Evolutionary conservation across 1,140 invertebrate genomes (phyloP).

Genomic region (Cataglyphis hispanica): DNA sequence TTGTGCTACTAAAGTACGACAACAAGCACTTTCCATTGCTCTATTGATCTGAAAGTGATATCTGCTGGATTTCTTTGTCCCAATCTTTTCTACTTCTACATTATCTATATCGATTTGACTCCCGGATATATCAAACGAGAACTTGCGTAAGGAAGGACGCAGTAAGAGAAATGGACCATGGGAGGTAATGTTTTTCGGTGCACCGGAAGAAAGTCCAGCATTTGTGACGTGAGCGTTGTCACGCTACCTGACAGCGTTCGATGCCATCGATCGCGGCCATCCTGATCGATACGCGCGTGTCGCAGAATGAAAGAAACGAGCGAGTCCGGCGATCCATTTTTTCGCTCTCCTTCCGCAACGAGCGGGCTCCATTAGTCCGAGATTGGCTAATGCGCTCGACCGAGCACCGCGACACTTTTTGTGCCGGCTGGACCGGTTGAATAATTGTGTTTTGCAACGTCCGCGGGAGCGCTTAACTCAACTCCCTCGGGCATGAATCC

Average conservation of each 20-base stretch:
- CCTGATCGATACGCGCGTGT: slow-evolving; percentile 68
- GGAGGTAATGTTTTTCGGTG: slow-evolving; percentile 26
- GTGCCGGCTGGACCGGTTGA: slow-evolving; percentile 62
- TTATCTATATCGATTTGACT: neutral
- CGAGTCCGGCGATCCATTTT: slow-evolving; percentile 53
- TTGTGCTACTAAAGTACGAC: neutral
- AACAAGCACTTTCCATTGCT: neutral
- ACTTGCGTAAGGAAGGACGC: slow-evolving; percentile 40
- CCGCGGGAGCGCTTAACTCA: slow-evolving; percentile 53
- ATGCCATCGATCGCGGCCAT: slow-evolving; percentile 48
- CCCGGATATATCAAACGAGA: neutral
- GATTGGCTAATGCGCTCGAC: slow-evolving; percentile 70
- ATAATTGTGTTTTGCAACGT: slow-evolving; percentile 77
- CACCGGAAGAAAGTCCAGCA: slow-evolving; percentile 53
- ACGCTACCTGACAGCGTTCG: slow-evolving; percentile 65
- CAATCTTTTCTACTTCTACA: neutral
- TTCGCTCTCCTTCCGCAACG: slow-evolving; percentile 57
- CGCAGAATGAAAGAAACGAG: slow-evolving; percentile 45
- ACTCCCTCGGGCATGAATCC: slow-evolving; percentile 69
- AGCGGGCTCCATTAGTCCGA: slow-evolving; percentile 62
- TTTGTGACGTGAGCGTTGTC: slow-evolving; percentile 46
- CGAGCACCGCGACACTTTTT: slow-evolving; percentile 70
- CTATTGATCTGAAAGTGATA: neutral
- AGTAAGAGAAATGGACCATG: slow-evolving; percentile 62
- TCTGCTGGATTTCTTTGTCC: neutral